A percentile compares a stretch with the other conserved stretches of the same genome.
Evolutionary conservation across 2,113 vertebrate genomes (phyloP).

Genomic region (Gymnorhina tibicen): DNA sequence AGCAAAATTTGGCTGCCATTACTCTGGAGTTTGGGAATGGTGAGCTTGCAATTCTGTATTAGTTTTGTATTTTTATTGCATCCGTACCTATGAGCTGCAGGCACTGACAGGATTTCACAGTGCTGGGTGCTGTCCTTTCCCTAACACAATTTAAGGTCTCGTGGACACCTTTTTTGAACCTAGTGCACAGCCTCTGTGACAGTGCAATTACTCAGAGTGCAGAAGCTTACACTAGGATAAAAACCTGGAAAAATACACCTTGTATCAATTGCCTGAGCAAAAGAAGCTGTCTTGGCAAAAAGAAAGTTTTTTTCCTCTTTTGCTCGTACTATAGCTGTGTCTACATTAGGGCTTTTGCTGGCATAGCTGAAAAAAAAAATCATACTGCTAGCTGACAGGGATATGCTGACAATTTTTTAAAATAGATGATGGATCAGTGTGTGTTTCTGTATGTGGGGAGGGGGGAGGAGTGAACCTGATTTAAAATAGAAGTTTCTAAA

Average conservation of each 20-base stretch:
- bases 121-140: neutral
- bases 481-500: conserved; percentile 50
- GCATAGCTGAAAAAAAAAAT: conserved; percentile 37
- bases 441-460: neutral
- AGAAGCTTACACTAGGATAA: neutral
- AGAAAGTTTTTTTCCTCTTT: neutral
- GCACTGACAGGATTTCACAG: neutral
- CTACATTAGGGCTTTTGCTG: conserved; percentile 42
- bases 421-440: conserved; percentile 33
- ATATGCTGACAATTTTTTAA: conserved; percentile 24
- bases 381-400: conserved; percentile 18
- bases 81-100: neutral
- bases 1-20: neutral
- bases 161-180: neutral
- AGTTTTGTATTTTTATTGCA: neutral
- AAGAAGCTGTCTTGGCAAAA: conserved; percentile 43
- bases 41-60: neutral
- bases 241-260: neutral
- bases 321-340: neutral
- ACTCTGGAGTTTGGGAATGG: neutral
- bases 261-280: neutral
- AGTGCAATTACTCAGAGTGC: neutral
- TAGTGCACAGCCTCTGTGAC: neutral
- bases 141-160: neutral
- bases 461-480: neutral